phyloP scores from a whole-genome alignment of 30 jellyfish, hydroid and myxozoan genomes.

The Pelagia noctiluca region DNA sequence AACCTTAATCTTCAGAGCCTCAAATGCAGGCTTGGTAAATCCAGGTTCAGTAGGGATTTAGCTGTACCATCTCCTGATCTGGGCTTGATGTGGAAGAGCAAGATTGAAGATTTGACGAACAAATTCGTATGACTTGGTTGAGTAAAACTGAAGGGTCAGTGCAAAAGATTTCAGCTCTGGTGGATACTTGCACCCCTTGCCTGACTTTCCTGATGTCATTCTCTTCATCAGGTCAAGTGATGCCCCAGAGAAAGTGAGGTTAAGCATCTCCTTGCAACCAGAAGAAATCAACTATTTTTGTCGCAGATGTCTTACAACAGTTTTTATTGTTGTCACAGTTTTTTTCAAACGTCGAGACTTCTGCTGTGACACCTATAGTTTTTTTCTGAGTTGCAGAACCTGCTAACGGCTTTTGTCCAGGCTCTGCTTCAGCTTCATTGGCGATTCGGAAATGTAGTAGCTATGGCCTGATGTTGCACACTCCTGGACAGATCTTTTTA shows the following conservation, averaged over 20 bases:
- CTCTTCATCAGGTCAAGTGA: slow-evolving; percentile 54
- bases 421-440: not conserved
- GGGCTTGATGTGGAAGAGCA: slow-evolving; percentile 66
- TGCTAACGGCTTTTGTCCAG: slow-evolving; percentile 34
- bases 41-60: slow-evolving; percentile 69
- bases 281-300: slow-evolving; percentile 53
- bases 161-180: slow-evolving; percentile 40
- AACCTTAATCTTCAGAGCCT: slow-evolving; percentile 19
- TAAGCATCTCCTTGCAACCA: slow-evolving; percentile 53
- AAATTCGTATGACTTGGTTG: slow-evolving; percentile 71
- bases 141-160: slow-evolving; percentile 68
- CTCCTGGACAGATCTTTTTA: not conserved
- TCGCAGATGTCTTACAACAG: slow-evolving; percentile 44
- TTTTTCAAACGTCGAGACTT: slow-evolving; percentile 32
- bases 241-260: slow-evolving; percentile 65
- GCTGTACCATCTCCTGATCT: slow-evolving; percentile 46
- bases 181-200: slow-evolving; percentile 54
- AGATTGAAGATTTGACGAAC: slow-evolving; percentile 67
- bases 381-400: slow-evolving; percentile 8
- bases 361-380: slow-evolving; percentile 40
- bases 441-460: slow-evolving; percentile 45
- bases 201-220: slow-evolving; percentile 55
- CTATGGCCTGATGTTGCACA: slow-evolving; percentile 17
- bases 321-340: slow-evolving; percentile 34
- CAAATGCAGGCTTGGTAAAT: slow-evolving; percentile 57